Conservation (phyloP, 2,113 vertebrate genomes). For the Chloropsis hardwickii region DNA sequence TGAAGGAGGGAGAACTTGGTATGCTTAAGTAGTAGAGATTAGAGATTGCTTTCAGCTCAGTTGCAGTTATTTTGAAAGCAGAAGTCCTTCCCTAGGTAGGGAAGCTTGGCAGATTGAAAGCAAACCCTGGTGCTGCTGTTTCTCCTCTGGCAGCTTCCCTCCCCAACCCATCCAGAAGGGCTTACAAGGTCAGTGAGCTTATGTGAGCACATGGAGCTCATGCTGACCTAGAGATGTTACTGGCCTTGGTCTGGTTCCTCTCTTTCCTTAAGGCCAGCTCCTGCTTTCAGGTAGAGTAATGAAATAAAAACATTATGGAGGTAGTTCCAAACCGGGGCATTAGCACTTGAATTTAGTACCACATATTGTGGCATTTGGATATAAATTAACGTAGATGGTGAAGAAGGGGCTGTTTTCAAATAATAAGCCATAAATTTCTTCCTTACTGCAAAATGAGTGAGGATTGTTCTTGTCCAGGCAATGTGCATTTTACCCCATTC, state of each 20-base stretch:
- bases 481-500: not conserved
- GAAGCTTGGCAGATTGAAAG: not conserved
- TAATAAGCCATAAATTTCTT: not conserved
- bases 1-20: not conserved
- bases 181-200: not conserved
- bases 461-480: not conserved
- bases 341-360: not conserved
- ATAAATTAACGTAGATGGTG: not conserved
- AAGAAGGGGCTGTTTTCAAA: not conserved
- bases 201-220: not conserved
- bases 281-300: not conserved
- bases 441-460: not conserved
- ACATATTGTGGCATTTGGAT: rapidly evolving
- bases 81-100: not conserved
- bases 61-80: constrained; percentile 2
- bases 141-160: not conserved
- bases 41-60: not conserved
- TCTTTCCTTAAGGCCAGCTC: not conserved
- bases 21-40: not conserved
- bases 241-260: not conserved
- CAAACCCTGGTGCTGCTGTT: not conserved
- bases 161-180: not conserved
- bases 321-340: not conserved
- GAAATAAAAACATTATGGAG: not conserved
- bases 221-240: not conserved